Conservation (phyloP, 2,888 invertebrate genomes). For the Protonemura montana region DNA sequence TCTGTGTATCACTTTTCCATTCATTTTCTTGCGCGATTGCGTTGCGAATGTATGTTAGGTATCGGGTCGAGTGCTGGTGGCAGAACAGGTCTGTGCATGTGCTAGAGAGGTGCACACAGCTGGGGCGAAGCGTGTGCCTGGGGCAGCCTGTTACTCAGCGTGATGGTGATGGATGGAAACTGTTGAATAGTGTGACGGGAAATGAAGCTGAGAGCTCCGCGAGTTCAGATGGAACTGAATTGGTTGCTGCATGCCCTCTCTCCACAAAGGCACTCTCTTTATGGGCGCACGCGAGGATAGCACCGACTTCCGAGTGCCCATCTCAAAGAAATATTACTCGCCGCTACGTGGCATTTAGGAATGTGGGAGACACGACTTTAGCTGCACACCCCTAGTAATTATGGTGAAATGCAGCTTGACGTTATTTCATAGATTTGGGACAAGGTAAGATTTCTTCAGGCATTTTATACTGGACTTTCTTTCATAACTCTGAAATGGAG, state of each 20-base stretch:
- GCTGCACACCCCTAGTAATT: no score
- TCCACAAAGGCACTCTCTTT: neutral
- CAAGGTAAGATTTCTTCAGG: neutral
- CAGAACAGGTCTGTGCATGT: neutral
- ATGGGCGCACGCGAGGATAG: neutral
- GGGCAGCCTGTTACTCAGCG: neutral
- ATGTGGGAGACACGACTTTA: no score
- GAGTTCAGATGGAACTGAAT: slow-evolving; percentile 37
- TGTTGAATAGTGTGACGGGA: slow-evolving; percentile 43
- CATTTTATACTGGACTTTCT: neutral
- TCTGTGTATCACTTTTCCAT: neutral
- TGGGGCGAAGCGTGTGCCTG: neutral
- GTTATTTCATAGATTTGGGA: neutral
- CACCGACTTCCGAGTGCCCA: neutral
- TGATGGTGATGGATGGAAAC: slow-evolving; percentile 43
- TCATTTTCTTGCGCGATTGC: neutral
- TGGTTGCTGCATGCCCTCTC: neutral
- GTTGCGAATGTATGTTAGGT: neutral
- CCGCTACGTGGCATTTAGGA: neutral
- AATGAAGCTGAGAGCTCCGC: slow-evolving; percentile 41
- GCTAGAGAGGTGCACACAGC: neutral
- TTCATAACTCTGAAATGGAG: no score
- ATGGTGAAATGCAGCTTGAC: neutral
- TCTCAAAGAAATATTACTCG: neutral
- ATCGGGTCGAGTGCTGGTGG: neutral